Conservation (phyloP, 30 jellyfish, hydroid and myxozoan species). For the Chrysaora quinquecirrha region DNA sequence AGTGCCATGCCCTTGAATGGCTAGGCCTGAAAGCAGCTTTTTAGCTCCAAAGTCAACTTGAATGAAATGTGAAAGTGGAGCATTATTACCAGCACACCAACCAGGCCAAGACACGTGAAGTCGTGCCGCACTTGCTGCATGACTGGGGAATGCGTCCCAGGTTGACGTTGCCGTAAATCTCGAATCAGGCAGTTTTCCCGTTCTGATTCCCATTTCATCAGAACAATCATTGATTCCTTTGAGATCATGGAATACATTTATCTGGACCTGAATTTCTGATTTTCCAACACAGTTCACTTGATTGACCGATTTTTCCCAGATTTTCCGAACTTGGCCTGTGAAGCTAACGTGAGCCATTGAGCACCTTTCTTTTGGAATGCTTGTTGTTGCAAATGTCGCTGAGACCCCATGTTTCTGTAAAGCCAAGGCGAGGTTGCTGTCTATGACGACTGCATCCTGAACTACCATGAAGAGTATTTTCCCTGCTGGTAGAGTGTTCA, state of each 20-base stretch:
- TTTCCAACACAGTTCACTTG: not conserved
- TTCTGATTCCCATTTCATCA: slow-evolving; percentile 23
- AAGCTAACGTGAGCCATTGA: not conserved
- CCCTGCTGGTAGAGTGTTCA: not conserved
- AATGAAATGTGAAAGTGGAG: slow-evolving; percentile 2
- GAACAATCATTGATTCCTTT: slow-evolving; percentile 21
- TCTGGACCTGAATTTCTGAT: not conserved
- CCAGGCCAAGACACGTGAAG: not conserved
- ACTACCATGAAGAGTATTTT: not conserved
- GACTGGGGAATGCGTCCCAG: too few relatives aligned
- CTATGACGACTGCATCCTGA: not conserved
- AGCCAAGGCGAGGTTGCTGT: not conserved
- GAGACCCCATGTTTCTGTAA: not conserved
- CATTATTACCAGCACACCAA: not conserved
- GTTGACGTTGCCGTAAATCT: not conserved
- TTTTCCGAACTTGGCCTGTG: not conserved
- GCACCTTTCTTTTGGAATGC: not conserved
- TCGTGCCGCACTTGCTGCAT: not conserved
- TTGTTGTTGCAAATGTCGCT: not conserved
- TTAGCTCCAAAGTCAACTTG: slow-evolving; percentile 31
- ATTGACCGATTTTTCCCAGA: not conserved
- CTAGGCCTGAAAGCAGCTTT: not conserved
- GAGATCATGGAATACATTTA: slow-evolving; percentile 4
- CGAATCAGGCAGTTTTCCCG: slow-evolving; percentile 10
- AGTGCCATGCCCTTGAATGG: slow-evolving; percentile 5